Conservation (phyloP, 2,113 vertebrate species). For the Chrysemys picta region DNA sequence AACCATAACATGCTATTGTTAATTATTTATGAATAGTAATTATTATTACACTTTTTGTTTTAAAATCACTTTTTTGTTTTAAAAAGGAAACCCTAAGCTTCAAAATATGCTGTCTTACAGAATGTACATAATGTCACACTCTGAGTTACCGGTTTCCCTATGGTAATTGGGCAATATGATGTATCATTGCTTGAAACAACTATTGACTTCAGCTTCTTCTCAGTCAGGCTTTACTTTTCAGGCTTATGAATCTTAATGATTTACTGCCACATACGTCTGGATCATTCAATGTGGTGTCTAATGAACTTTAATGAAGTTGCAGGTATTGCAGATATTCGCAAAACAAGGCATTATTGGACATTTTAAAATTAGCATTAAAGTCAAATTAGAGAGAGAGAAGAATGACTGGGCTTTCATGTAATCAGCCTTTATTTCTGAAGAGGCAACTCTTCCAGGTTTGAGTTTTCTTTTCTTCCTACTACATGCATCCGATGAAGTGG, state of each 20-base stretch:
- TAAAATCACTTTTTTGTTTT: neutral
- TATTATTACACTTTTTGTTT: neutral
- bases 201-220: constrained; percentile 58
- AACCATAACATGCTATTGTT: neutral
- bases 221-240: constrained; percentile 26
- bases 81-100: neutral
- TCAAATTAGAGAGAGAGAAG: constrained; percentile 12
- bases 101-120: neutral
- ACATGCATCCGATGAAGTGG: no score
- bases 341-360: neutral
- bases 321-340: constrained; percentile 45
- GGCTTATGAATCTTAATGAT: constrained; percentile 52
- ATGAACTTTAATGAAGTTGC: constrained; percentile 51
- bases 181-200: constrained; percentile 2
- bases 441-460: neutral
- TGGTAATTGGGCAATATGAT: constrained; percentile 15
- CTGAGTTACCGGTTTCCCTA: neutral
- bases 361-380: constrained; percentile 19
- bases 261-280: neutral
- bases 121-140: neutral
- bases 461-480: neutral
- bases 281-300: constrained; percentile 1
- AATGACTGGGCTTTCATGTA: neutral
- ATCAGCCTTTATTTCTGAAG: constrained; percentile 2
- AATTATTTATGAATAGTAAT: neutral